phyloP scores from a whole-genome alignment of 2,113 vertebrate species.

The Saguinus midas region DNA sequence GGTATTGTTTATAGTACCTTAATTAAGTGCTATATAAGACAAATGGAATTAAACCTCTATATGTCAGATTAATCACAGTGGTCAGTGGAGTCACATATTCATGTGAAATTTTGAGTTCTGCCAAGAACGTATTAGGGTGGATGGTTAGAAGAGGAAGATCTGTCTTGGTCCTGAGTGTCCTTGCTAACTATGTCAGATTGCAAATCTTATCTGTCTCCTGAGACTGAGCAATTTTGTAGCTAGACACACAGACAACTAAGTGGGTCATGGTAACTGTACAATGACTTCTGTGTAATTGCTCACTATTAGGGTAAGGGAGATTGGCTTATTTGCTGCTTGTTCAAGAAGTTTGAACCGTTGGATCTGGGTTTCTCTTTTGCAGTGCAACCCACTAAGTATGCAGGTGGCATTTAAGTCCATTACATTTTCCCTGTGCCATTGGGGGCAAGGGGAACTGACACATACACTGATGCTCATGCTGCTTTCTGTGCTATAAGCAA shows the following conservation, averaged over 20 bases:
- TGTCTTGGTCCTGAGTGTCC: neutral
- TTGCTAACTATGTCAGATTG: neutral
- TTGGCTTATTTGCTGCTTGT: neutral
- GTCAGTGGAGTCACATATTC: neutral
- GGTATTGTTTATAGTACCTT: neutral
- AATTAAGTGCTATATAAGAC: neutral
- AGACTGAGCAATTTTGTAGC: neutral
- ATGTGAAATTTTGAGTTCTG: neutral
- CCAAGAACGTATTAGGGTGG: neutral
- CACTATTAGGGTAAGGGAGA: neutral
- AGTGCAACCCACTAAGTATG: neutral
- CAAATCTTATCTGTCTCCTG: neutral
- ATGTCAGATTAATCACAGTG: neutral
- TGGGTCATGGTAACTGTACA: neutral
- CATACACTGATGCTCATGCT: neutral
- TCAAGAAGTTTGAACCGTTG: neutral
- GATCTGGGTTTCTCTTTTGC: neutral
- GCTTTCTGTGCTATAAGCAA: neutral
- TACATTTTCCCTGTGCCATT: neutral
- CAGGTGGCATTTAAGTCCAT: neutral
- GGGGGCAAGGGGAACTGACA: neutral
- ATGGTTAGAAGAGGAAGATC: neutral
- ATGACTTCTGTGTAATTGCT: neutral
- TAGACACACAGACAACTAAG: neutral
- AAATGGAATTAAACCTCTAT: neutral